phyloP scores from a whole-genome alignment of 2,113 vertebrate species.

The Xenus cinereus region DNA sequence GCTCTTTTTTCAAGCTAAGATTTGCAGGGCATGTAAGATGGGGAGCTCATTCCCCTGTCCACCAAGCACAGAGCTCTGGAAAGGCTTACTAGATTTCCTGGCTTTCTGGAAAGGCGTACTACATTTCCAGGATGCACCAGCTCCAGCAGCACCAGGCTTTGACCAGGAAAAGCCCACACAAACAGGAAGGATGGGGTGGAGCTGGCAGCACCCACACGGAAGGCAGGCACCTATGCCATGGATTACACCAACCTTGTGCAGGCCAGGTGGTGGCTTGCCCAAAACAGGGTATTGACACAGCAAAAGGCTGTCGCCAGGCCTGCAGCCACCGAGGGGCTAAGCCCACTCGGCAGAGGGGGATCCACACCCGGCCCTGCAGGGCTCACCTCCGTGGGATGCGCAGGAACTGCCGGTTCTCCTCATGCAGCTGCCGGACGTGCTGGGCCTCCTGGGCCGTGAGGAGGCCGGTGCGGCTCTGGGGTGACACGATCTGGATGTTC shows the following conservation, averaged over 20 bases:
- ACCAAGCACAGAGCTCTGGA: not conserved
- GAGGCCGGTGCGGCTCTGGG: constrained; percentile 82
- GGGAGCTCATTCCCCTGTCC: not conserved
- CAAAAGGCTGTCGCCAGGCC: not conserved
- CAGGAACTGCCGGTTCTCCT: constrained; percentile 86
- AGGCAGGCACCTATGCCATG: accelerated
- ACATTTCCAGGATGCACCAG: not conserved
- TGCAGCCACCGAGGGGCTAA: not conserved
- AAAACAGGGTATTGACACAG: accelerated
- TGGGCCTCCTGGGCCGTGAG: constrained; percentile 83
- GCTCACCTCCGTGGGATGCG: constrained; percentile 87
- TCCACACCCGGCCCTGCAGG: not conserved
- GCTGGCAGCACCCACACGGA: not conserved
- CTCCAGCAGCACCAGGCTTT: not conserved
- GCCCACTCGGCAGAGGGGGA: too few species aligned
- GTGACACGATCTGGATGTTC: constrained; percentile 88
- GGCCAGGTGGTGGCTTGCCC: not conserved
- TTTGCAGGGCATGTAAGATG: not conserved
- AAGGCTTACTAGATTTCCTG: not conserved
- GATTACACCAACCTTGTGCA: accelerated
- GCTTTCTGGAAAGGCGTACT: not conserved
- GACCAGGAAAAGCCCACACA: not conserved
- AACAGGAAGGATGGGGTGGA: not conserved
- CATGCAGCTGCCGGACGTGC: constrained; percentile 83
- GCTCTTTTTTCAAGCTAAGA: not conserved